phyloP scores from a whole-genome alignment of 2,113 vertebrate species.

The Dasyornis broadbenti region DNA sequence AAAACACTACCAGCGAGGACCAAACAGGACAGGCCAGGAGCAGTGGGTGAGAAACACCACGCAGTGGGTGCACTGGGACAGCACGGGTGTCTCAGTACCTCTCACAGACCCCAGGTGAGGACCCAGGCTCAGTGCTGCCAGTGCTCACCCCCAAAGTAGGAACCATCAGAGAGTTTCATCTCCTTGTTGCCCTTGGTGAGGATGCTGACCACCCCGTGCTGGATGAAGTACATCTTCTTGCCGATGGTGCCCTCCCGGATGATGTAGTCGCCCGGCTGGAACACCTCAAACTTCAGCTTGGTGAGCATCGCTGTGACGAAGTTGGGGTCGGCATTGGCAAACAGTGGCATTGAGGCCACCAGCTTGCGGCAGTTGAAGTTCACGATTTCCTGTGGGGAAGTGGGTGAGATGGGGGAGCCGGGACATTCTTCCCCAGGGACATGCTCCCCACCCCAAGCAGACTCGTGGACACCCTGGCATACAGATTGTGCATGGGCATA shows the following conservation, averaged over 20 bases:
- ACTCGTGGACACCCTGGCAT: neutral
- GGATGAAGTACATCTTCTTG: conserved; percentile 99
- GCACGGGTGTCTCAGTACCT: rapidly evolving
- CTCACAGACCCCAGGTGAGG: rapidly evolving
- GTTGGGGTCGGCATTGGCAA: conserved; percentile 96
- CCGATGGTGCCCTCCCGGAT: conserved; percentile 93
- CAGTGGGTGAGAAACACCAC: neutral
- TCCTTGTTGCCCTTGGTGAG: conserved; percentile 92
- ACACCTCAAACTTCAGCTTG: conserved; percentile 96
- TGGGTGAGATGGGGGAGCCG: neutral
- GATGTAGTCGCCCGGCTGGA: conserved; percentile 93
- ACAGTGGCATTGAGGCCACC: conserved; percentile 96
- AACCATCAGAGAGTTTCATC: conserved; percentile 94
- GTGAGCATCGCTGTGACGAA: conserved; percentile 97
- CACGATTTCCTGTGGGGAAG: conserved; percentile 83
- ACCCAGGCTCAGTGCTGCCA: rapidly evolving
- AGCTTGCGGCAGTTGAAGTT: conserved; percentile 98
- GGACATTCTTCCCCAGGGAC: rapidly evolving
- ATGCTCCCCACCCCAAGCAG: neutral
- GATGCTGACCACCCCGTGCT: conserved; percentile 91
- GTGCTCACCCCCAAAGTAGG: conserved; percentile 90
- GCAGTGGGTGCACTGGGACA: neutral
- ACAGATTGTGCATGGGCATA: rapidly evolving
- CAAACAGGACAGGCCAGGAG: neutral
- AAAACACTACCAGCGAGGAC: rapidly evolving